These are phyloP conservation scores for Cataglyphis albicans DNA, from an alignment of 2,888 invertebrate genomes.

Conservation along the genomic window DNA sequence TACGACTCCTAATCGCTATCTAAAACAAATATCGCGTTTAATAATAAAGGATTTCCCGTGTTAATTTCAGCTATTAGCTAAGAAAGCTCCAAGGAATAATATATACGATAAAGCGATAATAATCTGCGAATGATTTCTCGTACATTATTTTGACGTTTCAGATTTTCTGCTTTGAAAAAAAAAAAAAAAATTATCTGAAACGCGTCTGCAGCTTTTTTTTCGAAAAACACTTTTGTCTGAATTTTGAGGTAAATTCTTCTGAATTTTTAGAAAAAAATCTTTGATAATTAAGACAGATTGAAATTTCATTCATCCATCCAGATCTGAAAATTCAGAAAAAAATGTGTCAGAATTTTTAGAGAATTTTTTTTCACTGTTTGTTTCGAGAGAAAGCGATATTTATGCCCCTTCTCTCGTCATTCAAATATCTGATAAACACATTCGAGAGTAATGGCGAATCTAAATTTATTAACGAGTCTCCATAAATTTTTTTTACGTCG, in stretches of 20 bases:
- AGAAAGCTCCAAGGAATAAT: neutral
- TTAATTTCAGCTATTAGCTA: neutral
- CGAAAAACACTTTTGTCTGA: no score
- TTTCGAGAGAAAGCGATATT: neutral
- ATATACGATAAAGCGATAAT: neutral
- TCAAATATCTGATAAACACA: neutral
- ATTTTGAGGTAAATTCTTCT: no score
- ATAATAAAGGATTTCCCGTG: neutral
- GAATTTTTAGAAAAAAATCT: no score
- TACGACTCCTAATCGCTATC: neutral
- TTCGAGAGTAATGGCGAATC: neutral
- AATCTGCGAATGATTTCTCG: neutral
- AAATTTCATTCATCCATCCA: no score
- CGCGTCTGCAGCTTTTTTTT: no score
- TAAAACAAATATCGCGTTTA: neutral
- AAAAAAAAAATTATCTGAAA: no score
- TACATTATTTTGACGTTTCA: neutral
- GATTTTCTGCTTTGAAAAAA: neutral
- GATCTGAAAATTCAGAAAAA: no score
- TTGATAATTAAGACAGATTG: no score
- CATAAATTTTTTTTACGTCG: neutral
- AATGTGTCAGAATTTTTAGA: no score
- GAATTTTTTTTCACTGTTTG: no score
- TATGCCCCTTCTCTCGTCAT: neutral
- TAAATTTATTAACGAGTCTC: constrained; percentile 26